Conservation (phyloP, 2,888 invertebrate species). For the Pimpla rufipes region DNA sequence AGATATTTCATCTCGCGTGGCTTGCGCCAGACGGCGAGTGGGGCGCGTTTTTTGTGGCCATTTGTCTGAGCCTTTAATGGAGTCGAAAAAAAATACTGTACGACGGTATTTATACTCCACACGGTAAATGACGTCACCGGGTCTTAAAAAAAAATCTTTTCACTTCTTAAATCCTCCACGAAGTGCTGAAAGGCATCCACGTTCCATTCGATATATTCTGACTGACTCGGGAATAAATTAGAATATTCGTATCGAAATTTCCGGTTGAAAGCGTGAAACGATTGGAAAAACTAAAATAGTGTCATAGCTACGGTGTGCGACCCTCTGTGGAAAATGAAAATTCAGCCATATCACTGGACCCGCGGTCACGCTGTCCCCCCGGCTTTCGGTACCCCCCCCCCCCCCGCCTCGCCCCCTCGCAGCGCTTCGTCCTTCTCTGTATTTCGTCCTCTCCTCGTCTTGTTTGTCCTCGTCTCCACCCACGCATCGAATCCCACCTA, state of each 20-base stretch:
- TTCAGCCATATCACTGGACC: background rate
- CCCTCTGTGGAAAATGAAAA: constrained; percentile 22
- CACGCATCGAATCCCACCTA: background rate
- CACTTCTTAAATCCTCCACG: background rate
- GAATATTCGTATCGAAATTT: constrained; percentile 2
- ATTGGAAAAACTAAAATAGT: background rate
- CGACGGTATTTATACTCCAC: background rate
- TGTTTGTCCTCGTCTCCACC: background rate
- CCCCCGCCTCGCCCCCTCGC: constrained; percentile 37
- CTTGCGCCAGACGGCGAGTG: too few species aligned
- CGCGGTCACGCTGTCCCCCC: background rate
- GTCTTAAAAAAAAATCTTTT: background rate
- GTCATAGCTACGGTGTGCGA: background rate
- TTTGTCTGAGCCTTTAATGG: too few species aligned
- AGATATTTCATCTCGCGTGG: too few species aligned
- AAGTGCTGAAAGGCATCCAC: background rate
- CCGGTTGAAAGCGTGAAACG: background rate
- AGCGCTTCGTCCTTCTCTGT: background rate
- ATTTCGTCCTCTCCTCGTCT: background rate
- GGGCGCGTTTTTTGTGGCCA: too few species aligned
- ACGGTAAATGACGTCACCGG: background rate
- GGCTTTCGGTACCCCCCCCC: too few species aligned
- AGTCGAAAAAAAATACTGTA: background rate
- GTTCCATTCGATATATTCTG: background rate
- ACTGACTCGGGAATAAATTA: background rate